Base-by-base conservation (phyloP, 2,888 invertebrate species). In the Cosmia trapezina region DNA sequence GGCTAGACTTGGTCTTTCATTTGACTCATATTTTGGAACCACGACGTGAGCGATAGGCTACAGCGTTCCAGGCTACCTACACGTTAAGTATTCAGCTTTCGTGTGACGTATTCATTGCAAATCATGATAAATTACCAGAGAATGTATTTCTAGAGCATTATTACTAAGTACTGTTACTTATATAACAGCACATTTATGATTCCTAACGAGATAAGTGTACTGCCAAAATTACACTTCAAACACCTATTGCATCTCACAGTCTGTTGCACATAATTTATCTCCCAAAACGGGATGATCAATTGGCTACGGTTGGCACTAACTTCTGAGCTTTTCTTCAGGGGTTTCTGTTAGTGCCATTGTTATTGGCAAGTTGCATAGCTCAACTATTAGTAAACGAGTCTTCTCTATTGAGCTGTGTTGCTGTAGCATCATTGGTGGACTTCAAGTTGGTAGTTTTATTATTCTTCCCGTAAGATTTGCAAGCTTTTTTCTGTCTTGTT, bases 171-270 rank as follows among this genome's bases (percentile, higher is more conserved):
- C n/a, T 45, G 12, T 37, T 60, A 43, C 22, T 61, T 59, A 81
- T 51, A 45, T 73, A 77, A 57, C 59, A 53, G 12, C 6, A 47
- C 6, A 73, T 78, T 66, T 66, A 65, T 70, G 43, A 68, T 64
- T 22, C 5, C 12, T 72, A 54, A 66, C 28, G 47, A 49, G 47
- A 67, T 64, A 68, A 69, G 9, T 49, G n/a, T 49, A 19, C 22
- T 70, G 80, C 69, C 73, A 80, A 82, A 56, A 62, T 28, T 53
- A 4, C 37, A 33, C 11, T 59, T 28, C 14, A 17, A 22, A 59
- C 45, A 66, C 47, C 14, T 60, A 51, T 43, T 61, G 54, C 45
- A 51, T 7, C 17, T 41, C 14, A 37, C 45, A 12, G 41, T 49
- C 22, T 64, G 22, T 14, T 49, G 8, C 17, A 19, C 17, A 45